A percentile compares a stretch with the other conserved stretches of the same genome.
Evolutionary conservation across 1,140 invertebrate species (phyloP).

Genomic region (Neodiprion fabricii): DNA sequence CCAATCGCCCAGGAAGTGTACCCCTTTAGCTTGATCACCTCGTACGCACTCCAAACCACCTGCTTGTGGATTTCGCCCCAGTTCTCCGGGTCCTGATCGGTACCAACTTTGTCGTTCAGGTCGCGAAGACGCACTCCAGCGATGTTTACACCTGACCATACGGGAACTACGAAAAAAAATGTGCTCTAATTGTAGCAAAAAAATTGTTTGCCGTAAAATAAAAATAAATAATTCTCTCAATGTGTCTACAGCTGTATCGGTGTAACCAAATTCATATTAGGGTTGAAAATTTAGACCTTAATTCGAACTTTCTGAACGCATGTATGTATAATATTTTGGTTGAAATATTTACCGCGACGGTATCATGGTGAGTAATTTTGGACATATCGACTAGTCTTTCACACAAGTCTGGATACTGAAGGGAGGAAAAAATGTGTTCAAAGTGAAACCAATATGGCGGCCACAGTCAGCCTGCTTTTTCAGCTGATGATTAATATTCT

Average conservation of each 20-base stretch:
- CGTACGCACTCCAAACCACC: constrained; percentile 85
- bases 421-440: no score
- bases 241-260: background rate
- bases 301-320: no score
- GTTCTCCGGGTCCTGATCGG: constrained; percentile 75
- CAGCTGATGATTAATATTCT: no score
- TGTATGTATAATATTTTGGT: no score
- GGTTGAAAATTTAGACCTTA: no score
- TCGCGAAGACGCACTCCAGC: constrained; percentile 85
- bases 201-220: background rate
- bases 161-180: constrained; percentile 71
- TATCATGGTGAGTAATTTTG: no score
- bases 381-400: no score
- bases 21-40: constrained; percentile 89
- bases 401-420: no score
- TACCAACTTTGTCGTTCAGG: constrained; percentile 76
- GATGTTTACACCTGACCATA: constrained; percentile 93
- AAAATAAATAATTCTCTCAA: background rate
- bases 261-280: no score
- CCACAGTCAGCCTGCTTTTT: no score
- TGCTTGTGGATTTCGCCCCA: constrained; percentile 80
- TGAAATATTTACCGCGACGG: no score
- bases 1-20: constrained; percentile 93
- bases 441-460: no score
- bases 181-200: background rate